Evolutionary conservation across 1,140 invertebrate species (phyloP), one percentile per base, ranked within the genome.

Genomic region (Musca domestica): DNA sequence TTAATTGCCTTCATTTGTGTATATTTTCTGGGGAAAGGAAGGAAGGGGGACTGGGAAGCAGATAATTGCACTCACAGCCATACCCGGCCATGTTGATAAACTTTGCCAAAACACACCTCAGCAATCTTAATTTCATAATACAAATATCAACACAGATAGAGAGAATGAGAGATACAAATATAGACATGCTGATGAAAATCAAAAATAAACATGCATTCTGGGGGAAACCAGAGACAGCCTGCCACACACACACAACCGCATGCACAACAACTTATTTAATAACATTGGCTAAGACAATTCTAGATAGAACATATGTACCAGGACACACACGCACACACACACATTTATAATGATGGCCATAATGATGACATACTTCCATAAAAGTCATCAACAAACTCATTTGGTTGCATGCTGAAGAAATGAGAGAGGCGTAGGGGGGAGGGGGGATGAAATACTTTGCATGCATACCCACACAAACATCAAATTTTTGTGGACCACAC

Each of bases 381-480:
- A 61, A 61, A 61, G 56, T 61, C 56, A 61, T 61, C 56, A 61
- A 65, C 63, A 64, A 64, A 48, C 63, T 7, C 20, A n/a, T 34
- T n/a, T 20, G 51, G 6, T 20, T 22, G 23, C 19, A 52, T 7
- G 2, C 15, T 14, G 51, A 52, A 52, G 5, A 52, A 6, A 52
- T 2, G 51, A 5, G 12, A 22, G 15, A 7, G 12, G 19, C 2
- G 3, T 17, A 4, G 6, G 34, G 4, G 34, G 5, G 6, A 5
- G 34, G 34, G 34, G 34, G 10, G 34, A 41, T 10, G 34, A 10
- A 41, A 12, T 10, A 41, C n/a, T 41, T 41, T 41, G 34, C 34
- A 41, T 41, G 34, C 4, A 41, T 41, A 41, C 34, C 2, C 4
- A 25, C 2, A 30, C 64, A 61, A 27, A 4, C 34, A 41, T 41